Base-by-base conservation (phyloP, 2,113 vertebrate genomes). In the Crotalus viridis region DNA sequence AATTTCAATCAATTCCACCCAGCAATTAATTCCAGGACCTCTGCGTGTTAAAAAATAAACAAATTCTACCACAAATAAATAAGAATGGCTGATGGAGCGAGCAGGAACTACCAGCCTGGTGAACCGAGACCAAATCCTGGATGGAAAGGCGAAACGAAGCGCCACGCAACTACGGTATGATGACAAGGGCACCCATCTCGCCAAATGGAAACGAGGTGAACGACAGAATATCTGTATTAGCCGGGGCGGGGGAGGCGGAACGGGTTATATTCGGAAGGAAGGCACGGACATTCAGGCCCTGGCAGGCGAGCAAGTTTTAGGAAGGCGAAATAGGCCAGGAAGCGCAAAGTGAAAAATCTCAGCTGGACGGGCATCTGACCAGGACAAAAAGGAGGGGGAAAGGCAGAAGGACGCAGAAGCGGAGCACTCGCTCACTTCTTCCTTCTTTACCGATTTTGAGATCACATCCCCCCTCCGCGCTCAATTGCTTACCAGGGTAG, bases 361-460 rank as follows among this genome's bases (percentile, higher is more conserved):
- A 39, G 46, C 17, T 12, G 46, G 85, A 87, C 85, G 46, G 85
- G 28, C 46, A 22, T 17, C 17, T 87, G 85, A 39, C 56, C 85
- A n/a, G 46, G 46, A 21, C 3, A 43, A 55, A 26, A 33, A 24
- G 9, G 17, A 64, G 39, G 33, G 46, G 8, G 15, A 2, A 7
- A 39, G 74, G 33, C 74, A 81, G 17, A 39, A 64, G 46, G 28
- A 88, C 61, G 91, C 48, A 33, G 85, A 51, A 39, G 0, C 24
- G 48, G 10, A 54, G 94, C 95, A 74, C 92, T 85, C 12, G 90
- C 93, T 94, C 94, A 96, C 95, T 93, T 95, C 97, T 95, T 95
- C 93, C 95, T 54, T 10, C 89, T 22, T 2, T n/a, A 8, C 21
- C 33, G 13, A 19, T 52, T 10, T 15, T 21, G 55, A 54, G 13